These are phyloP conservation scores for Drosophila simulans DNA, from an alignment of 1,140 invertebrate species.

Conservation along the genomic window DNA sequence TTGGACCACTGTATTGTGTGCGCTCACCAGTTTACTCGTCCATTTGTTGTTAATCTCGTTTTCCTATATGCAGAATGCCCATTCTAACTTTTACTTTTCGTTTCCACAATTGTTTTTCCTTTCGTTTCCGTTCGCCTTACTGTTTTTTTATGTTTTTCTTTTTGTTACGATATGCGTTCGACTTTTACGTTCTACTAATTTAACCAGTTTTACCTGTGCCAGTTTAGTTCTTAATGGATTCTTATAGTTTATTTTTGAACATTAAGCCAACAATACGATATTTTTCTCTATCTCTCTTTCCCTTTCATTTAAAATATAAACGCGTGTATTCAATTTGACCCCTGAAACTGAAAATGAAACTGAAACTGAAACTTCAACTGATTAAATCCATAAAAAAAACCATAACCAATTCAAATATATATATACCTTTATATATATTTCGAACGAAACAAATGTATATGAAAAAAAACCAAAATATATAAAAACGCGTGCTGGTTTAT, in stretches of 20 bases:
- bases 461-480: background rate
- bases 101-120: constrained; percentile 8
- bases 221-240: constrained; percentile 54
- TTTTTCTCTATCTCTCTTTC: constrained; percentile 82
- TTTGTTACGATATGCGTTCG: background rate
- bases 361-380: constrained; percentile 23
- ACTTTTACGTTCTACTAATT: constrained; percentile 15
- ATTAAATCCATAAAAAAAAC: constrained; percentile 24
- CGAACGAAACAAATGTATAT: constrained; percentile 12
- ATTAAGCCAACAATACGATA: constrained; percentile 82
- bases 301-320: constrained; percentile 70
- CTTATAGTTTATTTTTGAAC: constrained; percentile 71
- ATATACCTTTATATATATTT: constrained; percentile 21
- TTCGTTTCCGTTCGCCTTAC: constrained; percentile 14
- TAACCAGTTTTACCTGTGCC: constrained; percentile 34
- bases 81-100: constrained; percentile 31
- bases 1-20: constrained; percentile 53
- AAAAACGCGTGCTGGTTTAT: constrained; percentile 35
- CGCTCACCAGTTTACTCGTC: constrained; percentile 39
- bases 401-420: constrained; percentile 29
- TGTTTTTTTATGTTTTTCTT: background rate
- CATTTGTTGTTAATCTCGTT: constrained; percentile 47
- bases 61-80: constrained; percentile 34
- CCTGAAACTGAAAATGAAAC: constrained; percentile 29
- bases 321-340: constrained; percentile 57